phyloP scores from a whole-genome alignment of 2,797 vertebrate genomes.

The Enteromius viviparus region DNA sequence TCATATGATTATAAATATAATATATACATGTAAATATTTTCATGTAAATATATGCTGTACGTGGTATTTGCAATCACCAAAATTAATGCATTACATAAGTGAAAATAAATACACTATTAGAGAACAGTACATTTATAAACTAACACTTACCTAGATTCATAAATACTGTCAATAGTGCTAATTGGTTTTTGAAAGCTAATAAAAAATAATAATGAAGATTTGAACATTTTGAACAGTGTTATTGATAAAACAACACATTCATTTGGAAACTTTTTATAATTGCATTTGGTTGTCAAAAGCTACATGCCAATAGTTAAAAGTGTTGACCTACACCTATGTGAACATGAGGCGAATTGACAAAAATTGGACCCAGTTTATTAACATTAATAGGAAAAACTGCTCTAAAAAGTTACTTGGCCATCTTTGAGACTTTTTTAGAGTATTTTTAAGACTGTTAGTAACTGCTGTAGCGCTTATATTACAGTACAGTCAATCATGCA shows the following conservation, averaged over 20 bases:
- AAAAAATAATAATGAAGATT: not conserved
- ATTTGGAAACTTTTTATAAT: not conserved
- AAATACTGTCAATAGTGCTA: not conserved
- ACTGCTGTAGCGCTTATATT: not conserved
- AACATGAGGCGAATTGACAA: not conserved
- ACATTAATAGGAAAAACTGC: conserved; percentile 6
- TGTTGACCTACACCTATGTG: too few relatives aligned
- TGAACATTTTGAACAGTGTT: not conserved
- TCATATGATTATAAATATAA: too few relatives aligned
- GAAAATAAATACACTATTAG: not conserved
- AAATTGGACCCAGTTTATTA: not conserved
- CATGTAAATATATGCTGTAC: too few relatives aligned
- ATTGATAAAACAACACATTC: not conserved
- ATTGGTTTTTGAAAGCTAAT: not conserved
- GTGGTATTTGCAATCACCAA: not conserved
- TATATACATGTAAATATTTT: too few relatives aligned
- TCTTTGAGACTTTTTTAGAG: not conserved
- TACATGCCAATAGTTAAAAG: not conserved
- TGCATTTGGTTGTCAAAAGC: not conserved
- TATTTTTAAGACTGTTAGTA: not conserved
- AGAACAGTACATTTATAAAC: not conserved
- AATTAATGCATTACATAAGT: not conserved
- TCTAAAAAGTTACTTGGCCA: not conserved
- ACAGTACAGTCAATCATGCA: conserved; percentile 15
- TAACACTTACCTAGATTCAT: not conserved